A percentile compares a stretch with the other conserved stretches of the same genome.
Conservation (phyloP, 2,113 vertebrate genomes). For the Columba janthina region DNA sequence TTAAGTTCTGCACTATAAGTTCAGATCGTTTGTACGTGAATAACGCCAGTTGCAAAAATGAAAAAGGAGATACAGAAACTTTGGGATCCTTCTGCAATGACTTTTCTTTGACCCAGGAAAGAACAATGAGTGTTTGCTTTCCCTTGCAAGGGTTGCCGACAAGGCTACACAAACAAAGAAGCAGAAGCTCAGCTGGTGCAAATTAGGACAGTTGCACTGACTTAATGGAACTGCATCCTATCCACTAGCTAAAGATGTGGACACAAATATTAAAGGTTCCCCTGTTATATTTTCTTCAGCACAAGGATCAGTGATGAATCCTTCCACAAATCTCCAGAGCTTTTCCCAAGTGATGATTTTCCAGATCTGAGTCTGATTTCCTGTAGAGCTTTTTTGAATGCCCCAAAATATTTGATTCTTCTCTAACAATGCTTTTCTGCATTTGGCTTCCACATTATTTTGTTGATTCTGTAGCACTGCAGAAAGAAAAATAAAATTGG, state of each 20-base stretch:
- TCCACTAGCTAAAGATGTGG: conserved; percentile 11
- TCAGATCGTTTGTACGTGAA: not conserved
- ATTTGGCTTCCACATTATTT: not conserved
- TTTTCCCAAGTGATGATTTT: not conserved
- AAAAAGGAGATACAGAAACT: conserved; percentile 26
- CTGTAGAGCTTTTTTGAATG: not conserved
- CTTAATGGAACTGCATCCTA: conserved; percentile 28
- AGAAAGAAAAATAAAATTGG: not conserved
- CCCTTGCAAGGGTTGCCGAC: conserved; percentile 51
- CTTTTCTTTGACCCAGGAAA: conserved; percentile 63
- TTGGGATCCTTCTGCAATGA: conserved; percentile 30
- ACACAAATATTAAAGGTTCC: conserved; percentile 38
- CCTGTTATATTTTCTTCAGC: not conserved
- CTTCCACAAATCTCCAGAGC: not conserved
- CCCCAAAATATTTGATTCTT: not conserved
- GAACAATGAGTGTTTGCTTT: conserved; percentile 68
- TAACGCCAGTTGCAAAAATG: not conserved
- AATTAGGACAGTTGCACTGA: conserved; percentile 45
- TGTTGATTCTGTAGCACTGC: not conserved
- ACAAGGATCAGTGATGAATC: not conserved
- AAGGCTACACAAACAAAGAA: conserved; percentile 65
- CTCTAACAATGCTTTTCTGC: not conserved
- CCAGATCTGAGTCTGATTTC: not conserved
- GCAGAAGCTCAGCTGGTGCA: conserved; percentile 60
- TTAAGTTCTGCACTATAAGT: conserved; percentile 4